Evolutionary conservation across 2,797 vertebrate genomes (phyloP), one percentile per base, ranked within the genome.

Genomic region (Calcarius lapponicus): DNA sequence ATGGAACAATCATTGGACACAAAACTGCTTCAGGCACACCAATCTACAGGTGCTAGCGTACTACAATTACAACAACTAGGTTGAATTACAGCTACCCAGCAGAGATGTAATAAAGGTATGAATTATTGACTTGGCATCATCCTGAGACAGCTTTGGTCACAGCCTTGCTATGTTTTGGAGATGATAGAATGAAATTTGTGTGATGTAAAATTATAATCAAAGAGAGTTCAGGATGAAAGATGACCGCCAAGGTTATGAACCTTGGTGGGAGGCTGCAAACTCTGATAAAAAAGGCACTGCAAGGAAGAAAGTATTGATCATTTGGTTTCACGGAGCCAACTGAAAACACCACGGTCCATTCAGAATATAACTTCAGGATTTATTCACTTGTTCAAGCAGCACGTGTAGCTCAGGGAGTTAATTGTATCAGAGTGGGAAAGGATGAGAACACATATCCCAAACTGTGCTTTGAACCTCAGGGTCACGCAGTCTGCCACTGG

Each of bases 191-290:
- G 91, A 98, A 95, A 98, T 97, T 98, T 98, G 97, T 98, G 97
- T 97, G 97, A 98, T 97, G 97, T 98, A 98, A 98, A 98, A 98
- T 97, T 98, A 97, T 97, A 98, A 98, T 98, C 97, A 98, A 97
- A 98, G 96, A 86, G 76, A 97, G 95, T 96, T 98, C 97, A 95
- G 92, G 96, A 98, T 98, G 97, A 98, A 98, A 98, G 97, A 98
- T 97, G 96, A 98, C 96, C 6, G 57, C 95, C 95, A 97, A 96
- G 97, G 97, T 98, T 97, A 97, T 94, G 97, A 98, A 97, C 97
- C 95, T 97, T 96, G 94, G 92, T 92, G 94, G 90, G 95, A 96
- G 86, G 91, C 97, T 91, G 86, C 92, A 95, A 91, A 93, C 94
- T 95, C 94, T 90, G 92, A 96, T 95, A 96, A 97, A 96, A 97